Percentiles rank a stretch among this genome's conserved stretches.
Evolutionary conservation across 2,888 invertebrate species (phyloP).

Genomic region (Trilocha varians): DNA sequence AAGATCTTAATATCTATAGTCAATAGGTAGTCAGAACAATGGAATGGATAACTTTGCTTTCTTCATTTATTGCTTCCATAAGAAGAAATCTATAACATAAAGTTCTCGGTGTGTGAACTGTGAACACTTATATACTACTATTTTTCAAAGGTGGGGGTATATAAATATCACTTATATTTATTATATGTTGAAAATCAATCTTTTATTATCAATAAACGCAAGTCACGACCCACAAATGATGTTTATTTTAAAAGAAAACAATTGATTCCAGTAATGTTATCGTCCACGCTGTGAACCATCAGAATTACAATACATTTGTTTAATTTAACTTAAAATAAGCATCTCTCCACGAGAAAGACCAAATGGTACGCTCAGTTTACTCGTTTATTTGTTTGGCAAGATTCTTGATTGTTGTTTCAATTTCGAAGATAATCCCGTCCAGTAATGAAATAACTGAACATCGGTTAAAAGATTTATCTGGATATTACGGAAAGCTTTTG

Average conservation of each 20-base stretch:
- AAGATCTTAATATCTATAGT: too few species aligned
- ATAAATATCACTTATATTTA: too few species aligned
- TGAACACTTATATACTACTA: too few species aligned
- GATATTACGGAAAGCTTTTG: too few species aligned
- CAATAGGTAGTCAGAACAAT: too few species aligned
- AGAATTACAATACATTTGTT: neutral
- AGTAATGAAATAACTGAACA: neutral
- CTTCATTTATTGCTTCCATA: too few species aligned
- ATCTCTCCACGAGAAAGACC: conserved; percentile 2
- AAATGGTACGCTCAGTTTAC: neutral
- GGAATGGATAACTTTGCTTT: too few species aligned
- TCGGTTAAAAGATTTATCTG: neutral
- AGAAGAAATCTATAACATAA: too few species aligned
- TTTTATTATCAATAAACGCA: neutral
- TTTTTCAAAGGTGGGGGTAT: too few species aligned
- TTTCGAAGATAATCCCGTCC: conserved; percentile 3
- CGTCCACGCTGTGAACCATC: neutral
- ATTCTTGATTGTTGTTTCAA: neutral
- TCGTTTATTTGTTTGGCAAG: neutral
- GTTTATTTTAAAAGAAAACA: neutral
- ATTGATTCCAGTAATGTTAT: neutral
- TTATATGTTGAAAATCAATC: too few species aligned
- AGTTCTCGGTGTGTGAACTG: too few species aligned
- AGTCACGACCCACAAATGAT: neutral
- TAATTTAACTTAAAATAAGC: neutral